Evolutionary conservation across 2,113 vertebrate species (phyloP).

Genomic region (Axis porcinus): DNA sequence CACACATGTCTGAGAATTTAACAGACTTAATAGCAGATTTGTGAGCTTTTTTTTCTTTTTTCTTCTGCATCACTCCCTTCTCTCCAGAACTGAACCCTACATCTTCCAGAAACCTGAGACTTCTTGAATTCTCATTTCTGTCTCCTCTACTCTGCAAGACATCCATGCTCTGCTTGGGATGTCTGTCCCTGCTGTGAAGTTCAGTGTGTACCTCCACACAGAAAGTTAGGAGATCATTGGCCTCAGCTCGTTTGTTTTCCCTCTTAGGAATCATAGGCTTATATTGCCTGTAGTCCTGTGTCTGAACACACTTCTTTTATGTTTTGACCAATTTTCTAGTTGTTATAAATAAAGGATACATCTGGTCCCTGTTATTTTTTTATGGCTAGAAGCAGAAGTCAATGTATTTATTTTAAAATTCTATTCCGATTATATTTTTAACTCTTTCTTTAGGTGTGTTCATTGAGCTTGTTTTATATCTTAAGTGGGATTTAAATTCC

Average conservation of each 20-base stretch:
- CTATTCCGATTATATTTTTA: neutral
- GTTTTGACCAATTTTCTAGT: slow-evolving; percentile 1
- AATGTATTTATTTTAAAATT: slow-evolving; percentile 18
- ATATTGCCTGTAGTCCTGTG: neutral
- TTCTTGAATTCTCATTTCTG: neutral
- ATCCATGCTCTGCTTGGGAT: neutral
- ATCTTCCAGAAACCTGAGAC: neutral
- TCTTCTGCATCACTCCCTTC: neutral
- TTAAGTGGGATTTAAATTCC: neutral
- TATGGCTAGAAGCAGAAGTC: neutral
- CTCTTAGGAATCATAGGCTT: neutral
- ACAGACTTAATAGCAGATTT: neutral
- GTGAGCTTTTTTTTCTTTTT: neutral
- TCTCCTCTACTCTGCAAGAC: neutral
- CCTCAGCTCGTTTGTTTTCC: neutral
- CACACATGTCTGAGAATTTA: neutral
- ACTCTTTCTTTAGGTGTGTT: neutral
- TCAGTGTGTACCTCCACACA: neutral
- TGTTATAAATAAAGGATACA: neutral
- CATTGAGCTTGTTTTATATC: neutral
- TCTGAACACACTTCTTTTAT: neutral
- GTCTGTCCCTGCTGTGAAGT: neutral
- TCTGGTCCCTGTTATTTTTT: neutral
- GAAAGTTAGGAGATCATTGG: neutral
- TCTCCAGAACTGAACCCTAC: neutral